Evolutionary conservation across 2,113 vertebrate genomes (phyloP).

Genomic region (Camelus dromedarius): DNA sequence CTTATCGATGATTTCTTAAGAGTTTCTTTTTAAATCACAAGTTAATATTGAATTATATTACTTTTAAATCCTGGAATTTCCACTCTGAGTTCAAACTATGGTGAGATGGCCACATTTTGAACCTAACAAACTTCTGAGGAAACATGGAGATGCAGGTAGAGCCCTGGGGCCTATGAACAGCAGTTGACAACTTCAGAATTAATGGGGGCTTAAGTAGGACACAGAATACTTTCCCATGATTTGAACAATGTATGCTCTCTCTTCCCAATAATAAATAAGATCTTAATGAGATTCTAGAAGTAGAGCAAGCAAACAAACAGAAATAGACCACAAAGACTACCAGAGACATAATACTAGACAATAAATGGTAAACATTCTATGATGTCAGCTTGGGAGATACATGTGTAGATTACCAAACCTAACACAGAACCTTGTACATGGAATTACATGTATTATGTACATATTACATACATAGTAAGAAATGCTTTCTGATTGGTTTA

Average conservation of each 20-base stretch:
- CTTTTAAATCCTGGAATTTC: background rate
- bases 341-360: background rate
- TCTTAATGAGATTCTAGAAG: background rate
- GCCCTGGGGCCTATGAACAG: background rate
- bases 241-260: background rate
- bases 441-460: background rate
- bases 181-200: background rate
- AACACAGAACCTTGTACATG: background rate
- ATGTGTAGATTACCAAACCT: background rate
- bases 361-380: background rate
- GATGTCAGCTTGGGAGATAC: background rate
- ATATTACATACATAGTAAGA: background rate
- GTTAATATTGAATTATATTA: background rate
- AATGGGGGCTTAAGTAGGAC: background rate
- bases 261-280: background rate
- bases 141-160: background rate
- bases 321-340: background rate
- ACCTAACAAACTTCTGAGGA: background rate
- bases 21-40: background rate
- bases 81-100: background rate
- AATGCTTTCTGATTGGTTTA: background rate
- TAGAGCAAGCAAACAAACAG: background rate
- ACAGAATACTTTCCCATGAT: background rate
- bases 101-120: background rate
- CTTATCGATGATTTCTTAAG: background rate